These are phyloP conservation scores for Varecia variegata DNA, from an alignment of 2,797 vertebrate species.

Conservation along the genomic window DNA sequence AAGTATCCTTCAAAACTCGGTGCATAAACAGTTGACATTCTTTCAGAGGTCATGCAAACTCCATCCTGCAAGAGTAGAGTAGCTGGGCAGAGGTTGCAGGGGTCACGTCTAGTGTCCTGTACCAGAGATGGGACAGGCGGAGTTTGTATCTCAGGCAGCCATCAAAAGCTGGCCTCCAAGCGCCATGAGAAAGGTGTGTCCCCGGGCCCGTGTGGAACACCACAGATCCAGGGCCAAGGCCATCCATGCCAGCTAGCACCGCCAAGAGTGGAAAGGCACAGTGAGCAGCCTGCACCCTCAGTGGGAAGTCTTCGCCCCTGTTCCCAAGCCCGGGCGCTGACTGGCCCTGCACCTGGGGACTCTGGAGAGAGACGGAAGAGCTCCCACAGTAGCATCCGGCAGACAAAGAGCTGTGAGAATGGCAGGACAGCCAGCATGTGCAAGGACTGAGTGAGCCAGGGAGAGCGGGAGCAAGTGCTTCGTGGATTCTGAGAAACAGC, in stretches of 20 bases:
- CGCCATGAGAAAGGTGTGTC: not conserved
- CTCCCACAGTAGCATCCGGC: not conserved
- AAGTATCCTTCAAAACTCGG: not conserved
- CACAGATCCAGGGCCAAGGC: not conserved
- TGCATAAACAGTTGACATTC: not conserved
- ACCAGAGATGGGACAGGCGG: not conserved
- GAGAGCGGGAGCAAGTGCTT: not conserved
- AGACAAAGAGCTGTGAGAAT: not conserved
- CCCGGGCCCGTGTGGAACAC: not conserved
- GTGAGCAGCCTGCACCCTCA: not conserved
- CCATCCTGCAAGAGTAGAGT: not conserved
- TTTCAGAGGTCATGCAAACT: not conserved
- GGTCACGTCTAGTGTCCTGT: not conserved
- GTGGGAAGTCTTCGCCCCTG: not conserved
- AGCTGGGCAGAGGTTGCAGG: not conserved
- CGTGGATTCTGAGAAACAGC: not conserved
- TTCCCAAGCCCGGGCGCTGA: not conserved
- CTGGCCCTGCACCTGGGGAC: rapidly evolving
- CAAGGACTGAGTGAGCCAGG: rapidly evolving
- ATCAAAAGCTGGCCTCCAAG: not conserved
- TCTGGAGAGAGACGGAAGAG: not conserved
- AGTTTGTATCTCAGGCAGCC: not conserved
- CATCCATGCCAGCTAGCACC: rapidly evolving
- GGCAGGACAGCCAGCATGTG: not conserved
- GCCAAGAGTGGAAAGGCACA: not conserved